Evolutionary conservation across 2,113 vertebrate genomes (phyloP).

Genomic region (Micronycteris hirsuta): DNA sequence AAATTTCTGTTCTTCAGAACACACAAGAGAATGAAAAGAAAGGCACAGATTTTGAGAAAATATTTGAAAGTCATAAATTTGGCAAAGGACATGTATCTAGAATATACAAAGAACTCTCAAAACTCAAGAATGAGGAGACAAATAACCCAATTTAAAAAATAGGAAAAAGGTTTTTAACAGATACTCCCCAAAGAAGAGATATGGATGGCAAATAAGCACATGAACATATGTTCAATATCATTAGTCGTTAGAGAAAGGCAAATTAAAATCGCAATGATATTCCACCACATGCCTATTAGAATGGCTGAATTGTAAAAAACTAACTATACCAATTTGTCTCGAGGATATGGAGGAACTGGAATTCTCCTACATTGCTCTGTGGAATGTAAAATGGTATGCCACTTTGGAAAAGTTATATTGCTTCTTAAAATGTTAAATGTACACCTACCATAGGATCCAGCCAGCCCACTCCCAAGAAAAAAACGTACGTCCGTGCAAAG

Average conservation of each 20-base stretch:
- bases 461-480: background rate
- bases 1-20: background rate
- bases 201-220: background rate
- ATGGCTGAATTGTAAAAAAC: background rate
- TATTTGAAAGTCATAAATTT: background rate
- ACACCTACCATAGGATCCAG: background rate
- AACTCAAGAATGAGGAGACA: background rate
- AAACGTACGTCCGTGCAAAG: background rate
- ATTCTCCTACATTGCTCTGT: background rate
- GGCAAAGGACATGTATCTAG: background rate
- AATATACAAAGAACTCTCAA: constrained; percentile 4
- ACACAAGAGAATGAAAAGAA: background rate
- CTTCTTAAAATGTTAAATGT: constrained; percentile 27
- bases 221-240: background rate
- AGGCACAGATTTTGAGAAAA: background rate
- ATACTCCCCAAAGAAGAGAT: background rate
- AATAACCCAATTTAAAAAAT: background rate
- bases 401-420: background rate
- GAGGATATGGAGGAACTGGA: background rate
- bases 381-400: background rate
- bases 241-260: background rate
- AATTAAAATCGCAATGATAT: background rate
- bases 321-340: background rate
- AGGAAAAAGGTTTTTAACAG: background rate
- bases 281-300: background rate